phyloP scores from a whole-genome alignment of 35 echinoderm and acorn worm species.

The Holothuria glaberrima region DNA sequence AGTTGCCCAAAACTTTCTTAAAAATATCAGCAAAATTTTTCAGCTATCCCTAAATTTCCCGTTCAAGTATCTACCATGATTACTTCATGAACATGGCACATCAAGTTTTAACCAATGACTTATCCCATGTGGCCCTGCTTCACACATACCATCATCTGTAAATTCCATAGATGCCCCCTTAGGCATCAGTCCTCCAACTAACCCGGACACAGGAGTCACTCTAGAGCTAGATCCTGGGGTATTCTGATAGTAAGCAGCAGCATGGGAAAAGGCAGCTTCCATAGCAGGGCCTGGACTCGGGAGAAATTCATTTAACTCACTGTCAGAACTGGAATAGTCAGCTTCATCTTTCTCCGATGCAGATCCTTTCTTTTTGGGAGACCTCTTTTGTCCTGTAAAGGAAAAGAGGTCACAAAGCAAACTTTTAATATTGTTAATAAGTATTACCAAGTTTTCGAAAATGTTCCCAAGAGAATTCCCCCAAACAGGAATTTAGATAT shows the following conservation, averaged over 20 bases:
- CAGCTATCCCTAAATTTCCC: too few species aligned
- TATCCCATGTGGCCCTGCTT: too few species aligned
- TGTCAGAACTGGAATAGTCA: conserved; percentile 73
- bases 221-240: conserved; percentile 66
- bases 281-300: conserved; percentile 76
- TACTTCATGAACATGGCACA: too few species aligned
- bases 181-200: conserved; percentile 61
- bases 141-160: conserved; percentile 78
- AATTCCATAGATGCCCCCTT: conserved; percentile 70
- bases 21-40: too few species aligned
- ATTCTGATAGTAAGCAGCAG: conserved; percentile 45
- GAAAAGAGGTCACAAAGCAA: neutral
- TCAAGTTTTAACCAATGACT: too few species aligned
- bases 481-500: too few species aligned
- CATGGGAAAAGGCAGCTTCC: conserved; percentile 89
- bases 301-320: conserved; percentile 89
- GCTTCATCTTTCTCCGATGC: conserved; percentile 28
- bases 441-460: too few species aligned
- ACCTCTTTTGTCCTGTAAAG: conserved; percentile 29
- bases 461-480: too few species aligned
- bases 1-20: too few species aligned
- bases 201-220: conserved; percentile 43
- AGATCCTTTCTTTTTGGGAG: conserved; percentile 7
- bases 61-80: too few species aligned
- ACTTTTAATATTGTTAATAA: too few species aligned